Evolutionary conservation across 1,140 invertebrate species (phyloP), one percentile per base, ranked within the genome.

Genomic region (Mya arenaria): DNA sequence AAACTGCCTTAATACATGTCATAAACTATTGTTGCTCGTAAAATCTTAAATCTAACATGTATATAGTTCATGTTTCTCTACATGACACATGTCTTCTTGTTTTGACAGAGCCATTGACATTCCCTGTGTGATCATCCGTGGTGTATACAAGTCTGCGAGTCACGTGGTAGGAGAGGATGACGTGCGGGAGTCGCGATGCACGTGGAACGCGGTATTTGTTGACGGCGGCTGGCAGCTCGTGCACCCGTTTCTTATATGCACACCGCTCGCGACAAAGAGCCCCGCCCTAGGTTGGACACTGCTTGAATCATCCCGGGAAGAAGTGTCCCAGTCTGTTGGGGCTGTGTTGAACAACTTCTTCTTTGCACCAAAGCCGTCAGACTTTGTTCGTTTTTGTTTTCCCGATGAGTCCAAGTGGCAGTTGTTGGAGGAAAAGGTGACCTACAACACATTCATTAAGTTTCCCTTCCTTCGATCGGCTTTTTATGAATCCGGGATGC

Each of bases 121-220:
- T 19, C 98, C 99, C 91, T 99, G 98, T 93, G 98, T 99, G 3
- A 98, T 99, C 13, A 98, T 99, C 89, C 98, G 98, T 93, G 98
- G 98, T 19, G 98, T 98, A 92, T 98, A 97, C 66, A 99, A 99
- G 92, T 98, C 97, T 48, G 98, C 98, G 1, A 97, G 97, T 60
- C 99, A 99, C 92, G 97, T 98, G 89, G 98, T 98, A 0, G 98
- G 98, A 0, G 94, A 96, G 78, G 99, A 99, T 89, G 97, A 98
- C 88, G 97, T 86, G 98, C 99, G 92, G 97, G 98, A 4, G 97
- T 73, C 79, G 4, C 69, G 58, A 25, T 77, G 48, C 44, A 71
- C 74, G 25, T 88, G 86, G 86, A 85, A 83, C 32, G 83, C 83
- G 23, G 86, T 88, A 37, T 69, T 83, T 55, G 77, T 88, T 17